These are phyloP conservation scores for Lasiurus cinereus DNA, from an alignment of 2,113 vertebrate species.

Conservation along the genomic window DNA sequence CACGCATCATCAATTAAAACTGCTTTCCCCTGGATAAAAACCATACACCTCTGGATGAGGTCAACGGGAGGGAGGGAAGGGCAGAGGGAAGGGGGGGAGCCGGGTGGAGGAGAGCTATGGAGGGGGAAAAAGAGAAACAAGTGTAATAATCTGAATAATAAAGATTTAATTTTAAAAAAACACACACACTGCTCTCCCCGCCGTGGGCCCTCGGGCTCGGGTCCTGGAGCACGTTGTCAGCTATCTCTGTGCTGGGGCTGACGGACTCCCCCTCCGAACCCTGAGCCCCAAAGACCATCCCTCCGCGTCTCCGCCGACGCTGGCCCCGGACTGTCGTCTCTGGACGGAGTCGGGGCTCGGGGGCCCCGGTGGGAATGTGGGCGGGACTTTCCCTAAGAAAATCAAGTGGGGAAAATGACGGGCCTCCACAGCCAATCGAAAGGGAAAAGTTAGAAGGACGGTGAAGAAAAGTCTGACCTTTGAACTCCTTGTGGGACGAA, in stretches of 20 bases:
- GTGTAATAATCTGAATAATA: too few species aligned
- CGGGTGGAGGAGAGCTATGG: too few species aligned
- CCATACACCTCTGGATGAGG: too few species aligned
- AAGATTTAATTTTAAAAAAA: too few species aligned
- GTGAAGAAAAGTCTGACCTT: constrained; percentile 37
- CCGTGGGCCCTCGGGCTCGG: not conserved
- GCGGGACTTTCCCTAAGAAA: constrained; percentile 67
- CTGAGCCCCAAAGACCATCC: constrained; percentile 33
- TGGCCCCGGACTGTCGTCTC: constrained; percentile 71
- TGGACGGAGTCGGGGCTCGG: constrained; percentile 79
- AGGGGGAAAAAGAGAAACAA: too few species aligned
- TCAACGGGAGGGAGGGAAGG: too few species aligned
- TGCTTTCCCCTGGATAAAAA: too few species aligned
- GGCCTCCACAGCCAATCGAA: constrained; percentile 76
- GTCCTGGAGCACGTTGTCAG: not conserved
- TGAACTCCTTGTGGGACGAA: constrained; percentile 16
- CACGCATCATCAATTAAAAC: not conserved
- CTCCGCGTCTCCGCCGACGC: constrained; percentile 79
- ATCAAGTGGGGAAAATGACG: constrained; percentile 69
- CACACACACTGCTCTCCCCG: too few species aligned
- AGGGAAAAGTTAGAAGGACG: constrained; percentile 12
- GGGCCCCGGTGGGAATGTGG: constrained; percentile 74
- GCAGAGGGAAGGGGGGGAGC: too few species aligned
- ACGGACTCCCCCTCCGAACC: too few species aligned
- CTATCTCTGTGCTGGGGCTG: not conserved